These are phyloP conservation scores for Platysternon megacephalum DNA, from an alignment of 2,113 vertebrate species.

Conservation along the genomic window DNA sequence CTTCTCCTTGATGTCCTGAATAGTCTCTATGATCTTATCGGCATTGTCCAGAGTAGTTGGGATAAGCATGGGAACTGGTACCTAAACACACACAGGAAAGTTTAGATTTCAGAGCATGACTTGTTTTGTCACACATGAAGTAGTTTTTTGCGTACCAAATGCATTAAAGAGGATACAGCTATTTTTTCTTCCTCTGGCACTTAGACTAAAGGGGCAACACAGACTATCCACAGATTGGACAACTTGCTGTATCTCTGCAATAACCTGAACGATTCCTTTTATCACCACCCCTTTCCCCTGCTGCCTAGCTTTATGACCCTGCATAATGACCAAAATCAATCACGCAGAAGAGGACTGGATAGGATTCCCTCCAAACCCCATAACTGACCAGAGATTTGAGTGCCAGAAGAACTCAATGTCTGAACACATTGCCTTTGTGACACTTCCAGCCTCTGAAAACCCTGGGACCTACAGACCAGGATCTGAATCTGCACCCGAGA, in stretches of 20 bases:
- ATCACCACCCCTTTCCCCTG: background rate
- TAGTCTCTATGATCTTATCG: slow-evolving; percentile 86
- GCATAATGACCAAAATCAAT: background rate
- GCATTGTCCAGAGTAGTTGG: slow-evolving; percentile 88
- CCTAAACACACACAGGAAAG: slow-evolving; percentile 66
- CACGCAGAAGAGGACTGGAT: background rate
- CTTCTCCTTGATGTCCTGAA: slow-evolving; percentile 92
- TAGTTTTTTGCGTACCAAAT: background rate
- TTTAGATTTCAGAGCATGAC: background rate
- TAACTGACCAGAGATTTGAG: background rate
- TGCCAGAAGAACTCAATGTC: background rate
- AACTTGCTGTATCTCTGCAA: background rate
- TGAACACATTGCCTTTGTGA: background rate
- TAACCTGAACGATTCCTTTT: background rate
- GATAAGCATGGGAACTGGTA: slow-evolving; percentile 94
- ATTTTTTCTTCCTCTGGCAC: background rate
- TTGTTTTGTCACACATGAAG: background rate
- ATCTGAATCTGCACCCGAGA: background rate
- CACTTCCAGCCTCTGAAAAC: background rate
- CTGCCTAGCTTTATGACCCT: background rate
- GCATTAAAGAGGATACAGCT: background rate
- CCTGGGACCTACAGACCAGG: background rate
- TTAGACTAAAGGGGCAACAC: background rate
- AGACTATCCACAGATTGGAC: background rate
- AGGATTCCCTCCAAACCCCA: background rate